A percentile compares a stretch with the other conserved stretches of the same genome.
Evolutionary conservation across 2,888 invertebrate genomes (phyloP).

Genomic region (Cetonia aurata): DNA sequence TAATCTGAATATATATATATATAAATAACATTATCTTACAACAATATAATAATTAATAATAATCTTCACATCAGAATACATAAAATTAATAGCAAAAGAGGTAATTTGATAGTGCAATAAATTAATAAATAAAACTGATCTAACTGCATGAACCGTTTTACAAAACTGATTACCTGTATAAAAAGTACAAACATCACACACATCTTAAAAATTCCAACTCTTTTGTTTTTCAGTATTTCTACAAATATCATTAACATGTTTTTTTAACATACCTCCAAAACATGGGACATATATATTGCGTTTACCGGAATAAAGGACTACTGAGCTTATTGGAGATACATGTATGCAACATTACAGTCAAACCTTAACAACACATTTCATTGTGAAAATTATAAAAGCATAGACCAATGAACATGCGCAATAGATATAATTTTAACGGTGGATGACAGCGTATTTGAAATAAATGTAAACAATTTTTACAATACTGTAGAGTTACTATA

Average conservation of each 20-base stretch:
- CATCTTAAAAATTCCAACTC: constrained; percentile 11
- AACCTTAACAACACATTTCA: too few relatives aligned
- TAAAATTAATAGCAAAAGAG: constrained; percentile 33
- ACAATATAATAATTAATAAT: constrained; percentile 54
- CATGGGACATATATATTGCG: not conserved
- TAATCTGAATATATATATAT: constrained; percentile 28
- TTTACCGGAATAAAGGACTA: not conserved
- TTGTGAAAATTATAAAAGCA: too few relatives aligned
- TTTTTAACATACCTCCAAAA: constrained; percentile 22
- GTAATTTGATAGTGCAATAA: constrained; percentile 33
- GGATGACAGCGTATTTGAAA: too few relatives aligned
- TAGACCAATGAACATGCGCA: too few relatives aligned
- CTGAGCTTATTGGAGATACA: too few relatives aligned
- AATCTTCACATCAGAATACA: constrained; percentile 44
- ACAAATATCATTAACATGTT: not conserved
- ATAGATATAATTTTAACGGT: too few relatives aligned
- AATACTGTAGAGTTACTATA: too few relatives aligned
- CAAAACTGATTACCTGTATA: constrained; percentile 16
- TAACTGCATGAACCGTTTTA: constrained; percentile 23
- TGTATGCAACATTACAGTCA: too few relatives aligned
- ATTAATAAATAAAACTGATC: constrained; percentile 10
- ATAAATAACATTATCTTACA: constrained; percentile 49
- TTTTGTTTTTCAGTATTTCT: constrained; percentile 20
- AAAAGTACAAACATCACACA: constrained; percentile 22
- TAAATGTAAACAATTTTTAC: too few relatives aligned